Percentiles rank a stretch among this genome's conserved stretches.
phyloP scores from a whole-genome alignment of 2,888 invertebrate genomes.

The Linnaemya vulpina region DNA sequence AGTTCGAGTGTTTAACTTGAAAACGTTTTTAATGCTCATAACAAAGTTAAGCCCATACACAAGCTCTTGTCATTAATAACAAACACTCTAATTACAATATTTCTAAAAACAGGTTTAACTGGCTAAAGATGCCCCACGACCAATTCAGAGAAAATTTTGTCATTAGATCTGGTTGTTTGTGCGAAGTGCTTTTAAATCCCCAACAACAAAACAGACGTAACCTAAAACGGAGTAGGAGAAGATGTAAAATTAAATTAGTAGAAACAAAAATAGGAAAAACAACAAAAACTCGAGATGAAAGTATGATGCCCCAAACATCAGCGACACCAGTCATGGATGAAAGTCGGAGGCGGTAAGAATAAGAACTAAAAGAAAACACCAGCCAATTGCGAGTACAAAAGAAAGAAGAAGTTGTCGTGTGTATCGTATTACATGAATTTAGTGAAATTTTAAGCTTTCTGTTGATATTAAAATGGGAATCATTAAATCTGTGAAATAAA shows the following conservation, averaged over 20 bases:
- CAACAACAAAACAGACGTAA: constrained; percentile 12
- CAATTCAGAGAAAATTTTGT: constrained; percentile 30
- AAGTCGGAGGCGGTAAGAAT: constrained; percentile 2
- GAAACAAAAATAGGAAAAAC: neutral
- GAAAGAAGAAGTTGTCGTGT: constrained; percentile 13
- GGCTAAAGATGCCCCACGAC: constrained; percentile 25
- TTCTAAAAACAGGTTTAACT: constrained; percentile 35
- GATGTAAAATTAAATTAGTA: constrained; percentile 49
- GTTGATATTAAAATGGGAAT: constrained; percentile 30
- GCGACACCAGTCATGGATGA: constrained; percentile 6
- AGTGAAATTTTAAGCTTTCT: constrained; percentile 62
- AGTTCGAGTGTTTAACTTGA: constrained; percentile 28
- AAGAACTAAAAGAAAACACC: constrained; percentile 2
- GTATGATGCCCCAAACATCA: neutral
- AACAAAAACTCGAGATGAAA: constrained; percentile 15
- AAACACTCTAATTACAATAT: constrained; percentile 63
- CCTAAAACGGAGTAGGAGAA: constrained; percentile 33
- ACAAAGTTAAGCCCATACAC: constrained; percentile 45
- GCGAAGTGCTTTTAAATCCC: constrained; percentile 28
- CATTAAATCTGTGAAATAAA: constrained; percentile 23
- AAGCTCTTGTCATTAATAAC: constrained; percentile 49
- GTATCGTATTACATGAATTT: constrained; percentile 58
- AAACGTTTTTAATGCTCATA: constrained; percentile 19
- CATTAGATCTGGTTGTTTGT: constrained; percentile 30
- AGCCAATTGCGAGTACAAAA: neutral